Evolutionary conservation across 2,888 invertebrate genomes (phyloP).

Genomic region (Parascotia fuliginaria): DNA sequence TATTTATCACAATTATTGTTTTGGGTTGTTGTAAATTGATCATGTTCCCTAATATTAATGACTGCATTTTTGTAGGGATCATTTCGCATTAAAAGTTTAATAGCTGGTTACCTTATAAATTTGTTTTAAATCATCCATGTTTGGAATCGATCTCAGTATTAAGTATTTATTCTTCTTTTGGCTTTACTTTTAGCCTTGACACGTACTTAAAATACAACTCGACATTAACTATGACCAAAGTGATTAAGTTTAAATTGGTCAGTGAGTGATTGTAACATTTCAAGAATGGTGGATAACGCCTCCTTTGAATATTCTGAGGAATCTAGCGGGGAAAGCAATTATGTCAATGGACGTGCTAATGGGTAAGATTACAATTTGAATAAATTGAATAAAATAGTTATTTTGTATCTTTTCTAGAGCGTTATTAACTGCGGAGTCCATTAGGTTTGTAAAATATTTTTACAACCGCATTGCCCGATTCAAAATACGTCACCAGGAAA

Average conservation of each 20-base stretch:
- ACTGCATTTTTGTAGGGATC: no score
- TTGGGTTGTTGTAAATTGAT: no score
- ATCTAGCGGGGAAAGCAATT: conserved; percentile 66
- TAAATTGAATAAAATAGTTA: no score
- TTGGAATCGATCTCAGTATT: background rate
- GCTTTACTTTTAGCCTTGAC: background rate
- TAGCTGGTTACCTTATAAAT: no score
- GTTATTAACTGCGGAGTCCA: no score
- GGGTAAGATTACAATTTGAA: conserved; percentile 62
- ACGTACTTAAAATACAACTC: background rate
- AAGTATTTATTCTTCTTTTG: background rate
- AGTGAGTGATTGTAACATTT: conserved; percentile 35
- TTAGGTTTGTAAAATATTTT: no score
- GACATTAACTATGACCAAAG: conserved; percentile 36
- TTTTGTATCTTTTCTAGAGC: no score
- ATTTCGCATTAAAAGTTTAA: no score
- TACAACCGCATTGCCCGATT: no score
- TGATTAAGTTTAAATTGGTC: conserved; percentile 20
- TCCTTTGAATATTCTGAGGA: conserved; percentile 78
- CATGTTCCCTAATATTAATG: no score
- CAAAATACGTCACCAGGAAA: no score
- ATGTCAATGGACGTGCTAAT: conserved; percentile 40
- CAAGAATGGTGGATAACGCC: conserved; percentile 77
- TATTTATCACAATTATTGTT: background rate
- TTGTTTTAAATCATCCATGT: no score